phyloP scores from a whole-genome alignment of 2,797 vertebrate genomes.

The Silurus lanzhouensis region DNA sequence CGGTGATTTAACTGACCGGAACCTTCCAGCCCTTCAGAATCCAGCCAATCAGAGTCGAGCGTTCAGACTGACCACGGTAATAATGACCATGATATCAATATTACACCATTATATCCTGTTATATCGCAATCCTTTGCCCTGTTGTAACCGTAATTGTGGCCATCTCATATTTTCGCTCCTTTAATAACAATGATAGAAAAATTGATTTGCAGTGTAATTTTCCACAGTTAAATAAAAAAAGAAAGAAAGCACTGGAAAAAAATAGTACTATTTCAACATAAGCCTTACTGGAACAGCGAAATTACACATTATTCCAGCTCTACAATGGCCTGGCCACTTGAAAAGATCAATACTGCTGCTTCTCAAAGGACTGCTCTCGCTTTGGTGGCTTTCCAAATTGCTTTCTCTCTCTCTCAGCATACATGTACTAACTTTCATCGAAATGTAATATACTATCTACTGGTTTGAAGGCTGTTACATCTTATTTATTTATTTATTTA shows the following conservation, averaged over 20 bases:
- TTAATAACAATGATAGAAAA: neutral
- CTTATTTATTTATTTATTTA: neutral
- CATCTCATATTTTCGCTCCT: neutral
- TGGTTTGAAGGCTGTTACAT: neutral
- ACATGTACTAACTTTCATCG: conserved; percentile 12
- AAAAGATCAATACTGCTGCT: conserved; percentile 51
- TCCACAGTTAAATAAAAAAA: neutral
- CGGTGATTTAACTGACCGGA: too few species aligned
- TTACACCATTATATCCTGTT: neutral
- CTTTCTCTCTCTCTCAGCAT: neutral
- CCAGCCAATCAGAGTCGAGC: too few species aligned
- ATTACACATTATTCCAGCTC: conserved; percentile 43
- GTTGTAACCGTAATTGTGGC: neutral
- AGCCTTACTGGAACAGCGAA: conserved; percentile 45
- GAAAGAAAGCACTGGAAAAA: neutral
- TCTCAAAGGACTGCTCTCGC: conserved; percentile 34
- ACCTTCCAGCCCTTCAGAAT: too few species aligned
- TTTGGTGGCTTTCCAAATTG: conserved; percentile 38
- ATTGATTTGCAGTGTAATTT: conserved; percentile 23
- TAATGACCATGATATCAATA: neutral
- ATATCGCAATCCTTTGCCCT: neutral
- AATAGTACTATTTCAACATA: conserved; percentile 6
- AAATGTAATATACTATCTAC: neutral
- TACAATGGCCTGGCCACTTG: conserved; percentile 41
- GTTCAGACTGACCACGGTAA: neutral